Evolutionary conservation across 2,888 invertebrate species (phyloP), one percentile per base, ranked within the genome.

Genomic region (Cotesia congregata): DNA sequence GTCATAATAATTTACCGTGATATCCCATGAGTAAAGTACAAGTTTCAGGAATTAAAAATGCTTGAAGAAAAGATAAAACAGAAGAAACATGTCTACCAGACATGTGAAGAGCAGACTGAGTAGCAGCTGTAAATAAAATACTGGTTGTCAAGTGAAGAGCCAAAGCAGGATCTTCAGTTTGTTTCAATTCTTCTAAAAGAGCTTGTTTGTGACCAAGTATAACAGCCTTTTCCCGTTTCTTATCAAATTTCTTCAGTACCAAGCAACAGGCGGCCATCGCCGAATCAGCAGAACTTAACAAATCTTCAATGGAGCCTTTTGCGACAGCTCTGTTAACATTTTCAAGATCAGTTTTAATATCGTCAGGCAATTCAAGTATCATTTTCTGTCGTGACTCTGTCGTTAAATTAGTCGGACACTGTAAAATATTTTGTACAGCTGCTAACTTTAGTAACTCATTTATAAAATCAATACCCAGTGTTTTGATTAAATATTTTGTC

Each of bases 41-140:
- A 76, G 94, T 92, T 5, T 95, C 94, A 38, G 91, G 91, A 78
- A 92, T 92, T 71, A 98, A 89, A 82, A 93, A 93, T 30, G 92
- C 91, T 81, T 94, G 93, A 72, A 98, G 91, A 88, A 93, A 95
- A 0, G 91, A 87, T 67, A 98, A 91, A 81, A 98, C 92, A 17
- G 93, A 91, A 0, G 97, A 94, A 9, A 99, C 97, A 90, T 97
- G 97, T 88, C 96, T 94, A 0, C 99, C 99, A 39, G 98, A 98
- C 12, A 97, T 97, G 89, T 98, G 97, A 39, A 98, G 87, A 91
- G 97, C 95, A 82, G 92, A 93, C 83, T 96, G 95, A 0, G 95
- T 96, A 1, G 94, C 91, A 7, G 93, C 93, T 72, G 95, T 95
- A 86, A 97, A 97, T 75, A 98, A 92, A 64, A 97, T 92, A 78